A percentile compares a stretch with the other conserved stretches of the same genome.
These are phyloP conservation scores for Cladopsammia gracilis DNA, from an alignment of 64 coral and sea anemone species.

Conservation along the genomic window DNA sequence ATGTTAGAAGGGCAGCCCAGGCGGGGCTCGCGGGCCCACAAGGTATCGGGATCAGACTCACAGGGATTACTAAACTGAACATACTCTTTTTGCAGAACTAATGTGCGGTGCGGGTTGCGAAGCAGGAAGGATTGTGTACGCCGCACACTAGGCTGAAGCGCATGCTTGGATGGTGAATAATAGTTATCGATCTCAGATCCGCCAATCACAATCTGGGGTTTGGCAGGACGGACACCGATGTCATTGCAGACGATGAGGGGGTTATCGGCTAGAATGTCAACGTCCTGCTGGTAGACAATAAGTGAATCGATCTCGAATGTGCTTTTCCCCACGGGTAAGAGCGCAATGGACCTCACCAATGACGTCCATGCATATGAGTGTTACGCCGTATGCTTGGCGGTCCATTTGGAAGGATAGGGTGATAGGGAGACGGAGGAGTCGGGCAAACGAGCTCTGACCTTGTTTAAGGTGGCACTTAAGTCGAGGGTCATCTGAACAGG, in stretches of 20 bases:
- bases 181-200: conserved; percentile 5
- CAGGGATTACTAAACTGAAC: not conserved
- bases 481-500: conserved; percentile 27
- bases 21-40: not conserved
- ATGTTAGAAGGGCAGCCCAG: conserved; percentile 21
- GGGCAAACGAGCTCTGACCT: conserved; percentile 10
- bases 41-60: conserved; percentile 4
- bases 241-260: conserved; percentile 34
- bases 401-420: conserved; percentile 18
- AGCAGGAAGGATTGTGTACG: not conserved
- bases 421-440: not conserved
- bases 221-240: conserved; percentile 25
- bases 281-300: not conserved
- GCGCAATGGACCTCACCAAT: conserved; percentile 6
- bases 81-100: not conserved
- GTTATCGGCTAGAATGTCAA: conserved; percentile 60
- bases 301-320: conserved; percentile 40
- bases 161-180: no score
- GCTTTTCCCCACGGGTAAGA: not conserved
- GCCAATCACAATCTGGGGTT: conserved; percentile 34
- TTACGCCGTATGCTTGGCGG: conserved; percentile 31
- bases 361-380: conserved; percentile 52
- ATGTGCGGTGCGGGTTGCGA: conserved; percentile 5
- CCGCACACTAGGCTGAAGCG: no score
- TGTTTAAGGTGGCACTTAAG: not conserved